These are phyloP conservation scores for Rhynchotus rufescens DNA, from an alignment of 2,797 vertebrate genomes.

Conservation along the genomic window DNA sequence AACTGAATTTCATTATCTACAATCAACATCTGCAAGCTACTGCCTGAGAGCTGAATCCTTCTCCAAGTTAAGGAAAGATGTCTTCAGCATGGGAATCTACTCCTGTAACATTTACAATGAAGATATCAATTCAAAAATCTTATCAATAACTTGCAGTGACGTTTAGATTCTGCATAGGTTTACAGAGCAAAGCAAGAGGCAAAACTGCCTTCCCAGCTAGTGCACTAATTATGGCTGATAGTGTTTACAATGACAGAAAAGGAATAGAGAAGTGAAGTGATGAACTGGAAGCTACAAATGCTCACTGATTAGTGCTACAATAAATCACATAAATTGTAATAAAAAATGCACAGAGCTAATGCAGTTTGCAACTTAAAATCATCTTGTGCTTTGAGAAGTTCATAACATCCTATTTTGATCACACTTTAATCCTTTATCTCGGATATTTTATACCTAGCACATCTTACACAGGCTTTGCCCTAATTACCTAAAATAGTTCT, in stretches of 20 bases:
- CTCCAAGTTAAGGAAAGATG: background rate
- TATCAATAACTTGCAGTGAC: background rate
- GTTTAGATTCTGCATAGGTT: background rate
- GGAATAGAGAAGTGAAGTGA: background rate
- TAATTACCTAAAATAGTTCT: slow-evolving; percentile 70
- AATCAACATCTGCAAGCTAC: background rate
- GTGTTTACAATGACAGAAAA: background rate
- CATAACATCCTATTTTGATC: slow-evolving; percentile 20
- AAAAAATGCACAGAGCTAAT: slow-evolving; percentile 11
- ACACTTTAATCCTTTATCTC: slow-evolving; percentile 25
- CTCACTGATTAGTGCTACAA: background rate
- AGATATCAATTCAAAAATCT: background rate
- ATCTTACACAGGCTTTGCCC: slow-evolving; percentile 44
- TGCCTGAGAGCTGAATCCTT: background rate
- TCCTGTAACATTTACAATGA: background rate
- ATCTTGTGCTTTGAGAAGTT: slow-evolving; percentile 6
- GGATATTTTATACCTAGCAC: slow-evolving; percentile 14
- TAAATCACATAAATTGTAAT: background rate
- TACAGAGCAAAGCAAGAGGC: background rate
- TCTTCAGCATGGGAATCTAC: background rate
- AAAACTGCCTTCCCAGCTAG: background rate
- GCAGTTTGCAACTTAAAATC: background rate
- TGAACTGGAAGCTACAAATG: background rate
- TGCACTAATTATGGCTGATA: background rate
- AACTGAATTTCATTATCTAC: background rate